Evolutionary conservation across 2,888 invertebrate genomes (phyloP).

Genomic region (Drosophila colorata): DNA sequence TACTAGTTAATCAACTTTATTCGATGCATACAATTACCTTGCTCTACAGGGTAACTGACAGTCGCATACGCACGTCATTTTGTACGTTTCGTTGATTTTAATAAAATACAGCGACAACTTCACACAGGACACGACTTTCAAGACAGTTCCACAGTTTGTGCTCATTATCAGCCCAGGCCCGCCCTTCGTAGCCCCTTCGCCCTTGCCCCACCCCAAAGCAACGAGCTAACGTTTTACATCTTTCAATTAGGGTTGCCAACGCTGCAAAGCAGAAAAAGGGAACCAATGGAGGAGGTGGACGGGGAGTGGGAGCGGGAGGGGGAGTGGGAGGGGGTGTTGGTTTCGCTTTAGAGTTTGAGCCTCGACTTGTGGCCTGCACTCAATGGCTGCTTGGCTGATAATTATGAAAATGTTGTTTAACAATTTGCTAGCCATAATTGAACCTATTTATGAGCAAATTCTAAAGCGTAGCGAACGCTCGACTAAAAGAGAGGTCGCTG

Average conservation of each 20-base stretch:
- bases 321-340: background rate
- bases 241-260: constrained; percentile 65
- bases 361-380: constrained; percentile 36
- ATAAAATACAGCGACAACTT: constrained; percentile 47
- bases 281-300: background rate
- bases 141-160: constrained; percentile 48
- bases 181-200: background rate
- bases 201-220: constrained; percentile 17
- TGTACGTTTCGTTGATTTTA: constrained; percentile 32
- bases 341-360: constrained; percentile 10
- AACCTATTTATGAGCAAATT: constrained; percentile 47
- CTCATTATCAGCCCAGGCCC: constrained; percentile 49
- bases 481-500: too few relatives aligned
- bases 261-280: constrained; percentile 4
- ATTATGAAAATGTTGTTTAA: constrained; percentile 64
- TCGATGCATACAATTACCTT: too few relatives aligned
- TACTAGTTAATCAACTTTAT: too few relatives aligned
- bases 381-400: constrained; percentile 49
- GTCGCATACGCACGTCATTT: background rate
- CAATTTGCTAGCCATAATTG: constrained; percentile 63
- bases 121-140: constrained; percentile 48
- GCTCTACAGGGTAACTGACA: constrained; percentile 4
- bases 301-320: too few relatives aligned
- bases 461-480: constrained; percentile 4
- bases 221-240: constrained; percentile 68